Percentiles rank a stretch among this genome's conserved stretches.
Conservation (phyloP, 2,888 invertebrate species). For the Melikaiella ostensackeni region DNA sequence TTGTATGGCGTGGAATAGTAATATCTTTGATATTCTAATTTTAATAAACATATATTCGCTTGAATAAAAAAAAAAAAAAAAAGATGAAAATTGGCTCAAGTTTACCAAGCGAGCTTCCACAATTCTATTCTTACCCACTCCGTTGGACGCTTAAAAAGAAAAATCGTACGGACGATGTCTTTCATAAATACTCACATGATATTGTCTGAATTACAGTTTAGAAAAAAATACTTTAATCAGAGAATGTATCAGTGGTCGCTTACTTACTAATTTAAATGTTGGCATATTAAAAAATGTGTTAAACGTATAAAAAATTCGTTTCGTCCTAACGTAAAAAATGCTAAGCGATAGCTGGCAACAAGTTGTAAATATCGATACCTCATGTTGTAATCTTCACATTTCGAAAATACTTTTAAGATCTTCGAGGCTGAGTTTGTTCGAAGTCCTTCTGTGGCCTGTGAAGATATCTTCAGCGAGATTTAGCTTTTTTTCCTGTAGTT, state of each 20-base stretch:
- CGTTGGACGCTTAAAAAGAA: too few relatives aligned
- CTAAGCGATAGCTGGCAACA: neutral
- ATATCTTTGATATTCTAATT: too few relatives aligned
- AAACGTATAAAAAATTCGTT: neutral
- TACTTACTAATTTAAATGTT: too few relatives aligned
- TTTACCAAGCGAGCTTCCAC: neutral
- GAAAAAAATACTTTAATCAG: neutral
- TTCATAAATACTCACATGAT: neutral
- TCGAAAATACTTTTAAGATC: constrained; percentile 86
- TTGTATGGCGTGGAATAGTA: neutral
- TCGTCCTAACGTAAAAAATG: neutral
- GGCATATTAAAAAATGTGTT: neutral
- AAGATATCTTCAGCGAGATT: constrained; percentile 88
- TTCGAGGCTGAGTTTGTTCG: constrained; percentile 86
- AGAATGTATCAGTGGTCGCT: neutral
- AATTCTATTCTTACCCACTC: too few relatives aligned
- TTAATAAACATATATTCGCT: too few relatives aligned
- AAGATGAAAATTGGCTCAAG: neutral
- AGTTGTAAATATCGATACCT: neutral
- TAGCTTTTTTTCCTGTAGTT: constrained; percentile 89
- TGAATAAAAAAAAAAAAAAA: neutral
- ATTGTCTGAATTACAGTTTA: neutral
- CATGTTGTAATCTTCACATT: neutral
- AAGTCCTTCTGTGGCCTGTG: constrained; percentile 82
- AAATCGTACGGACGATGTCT: neutral